A percentile compares a stretch with the other conserved stretches of the same genome.
phyloP scores from a whole-genome alignment of 1,140 invertebrate species.

The Meloidogyne exigua region DNA sequence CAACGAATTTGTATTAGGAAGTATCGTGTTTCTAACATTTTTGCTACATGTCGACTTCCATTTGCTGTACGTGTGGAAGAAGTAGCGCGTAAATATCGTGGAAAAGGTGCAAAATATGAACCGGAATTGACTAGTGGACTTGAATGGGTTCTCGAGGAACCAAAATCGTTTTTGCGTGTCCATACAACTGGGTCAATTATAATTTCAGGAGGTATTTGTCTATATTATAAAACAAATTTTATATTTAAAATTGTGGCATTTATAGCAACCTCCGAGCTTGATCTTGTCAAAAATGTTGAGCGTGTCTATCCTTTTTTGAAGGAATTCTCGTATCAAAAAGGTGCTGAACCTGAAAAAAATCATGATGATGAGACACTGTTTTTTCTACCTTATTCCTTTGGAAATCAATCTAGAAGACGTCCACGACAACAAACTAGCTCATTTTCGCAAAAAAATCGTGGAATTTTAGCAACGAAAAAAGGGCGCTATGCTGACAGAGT shows the following conservation, averaged over 20 bases:
- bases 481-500: neutral
- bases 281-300: constrained; percentile 5
- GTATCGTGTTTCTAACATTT: constrained; percentile 80
- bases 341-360: neutral
- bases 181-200: constrained; percentile 60
- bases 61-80: constrained; percentile 86
- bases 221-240: neutral
- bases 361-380: neutral
- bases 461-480: constrained; percentile 5
- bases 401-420: neutral
- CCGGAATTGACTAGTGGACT: constrained; percentile 57
- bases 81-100: constrained; percentile 46
- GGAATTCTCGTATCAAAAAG: constrained; percentile 11
- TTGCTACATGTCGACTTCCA: constrained; percentile 93
- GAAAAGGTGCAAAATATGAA: constrained; percentile 51
- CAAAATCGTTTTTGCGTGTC: constrained; percentile 57
- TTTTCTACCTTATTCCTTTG: neutral
- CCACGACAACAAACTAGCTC: constrained; percentile 2
- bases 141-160: constrained; percentile 49
- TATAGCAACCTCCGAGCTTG: constrained; percentile 25
- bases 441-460: neutral
- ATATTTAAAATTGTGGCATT: neutral
- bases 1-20: constrained; percentile 80
- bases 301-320: constrained; percentile 23
- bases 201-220: constrained; percentile 54